Evolutionary conservation across 1,140 invertebrate species (phyloP).

Genomic region (Drosophila lacteicornis): DNA sequence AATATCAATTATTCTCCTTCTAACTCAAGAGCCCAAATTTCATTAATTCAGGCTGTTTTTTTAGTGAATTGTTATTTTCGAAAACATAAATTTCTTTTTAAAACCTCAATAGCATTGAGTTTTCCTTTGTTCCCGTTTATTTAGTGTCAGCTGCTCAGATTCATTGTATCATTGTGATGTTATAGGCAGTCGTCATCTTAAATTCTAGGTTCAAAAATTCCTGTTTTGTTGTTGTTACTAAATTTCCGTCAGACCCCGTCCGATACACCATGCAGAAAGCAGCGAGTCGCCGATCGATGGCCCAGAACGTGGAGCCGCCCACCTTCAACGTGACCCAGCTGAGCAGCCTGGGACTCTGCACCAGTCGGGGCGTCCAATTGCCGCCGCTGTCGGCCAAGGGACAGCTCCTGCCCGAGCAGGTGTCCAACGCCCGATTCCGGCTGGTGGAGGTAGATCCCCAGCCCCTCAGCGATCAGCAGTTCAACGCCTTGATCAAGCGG

Average conservation of each 20-base stretch:
- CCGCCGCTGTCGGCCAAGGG: conserved; percentile 30
- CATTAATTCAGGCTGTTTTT: not conserved
- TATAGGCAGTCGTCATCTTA: not conserved
- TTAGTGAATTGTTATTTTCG: no score
- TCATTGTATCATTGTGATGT: not conserved
- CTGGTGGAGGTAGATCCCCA: conserved; percentile 14
- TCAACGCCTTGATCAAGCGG: conserved; percentile 26
- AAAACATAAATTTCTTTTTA: not conserved
- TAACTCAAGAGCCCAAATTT: no score
- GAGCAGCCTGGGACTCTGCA: not conserved
- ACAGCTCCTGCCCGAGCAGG: conserved; percentile 16
- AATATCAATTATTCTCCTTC: no score
- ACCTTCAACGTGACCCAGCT: conserved; percentile 26
- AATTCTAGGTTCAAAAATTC: not conserved
- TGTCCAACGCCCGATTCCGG: conserved; percentile 17
- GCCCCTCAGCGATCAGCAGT: conserved; percentile 29
- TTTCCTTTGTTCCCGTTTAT: not conserved
- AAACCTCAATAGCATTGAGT: not conserved
- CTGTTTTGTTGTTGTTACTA: not conserved
- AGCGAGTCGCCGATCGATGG: no score
- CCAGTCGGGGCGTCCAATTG: conserved; percentile 16
- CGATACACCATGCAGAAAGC: not conserved
- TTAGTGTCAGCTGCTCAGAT: not conserved
- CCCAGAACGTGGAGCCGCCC: not conserved
- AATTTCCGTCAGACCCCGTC: not conserved